These are phyloP conservation scores for Pica pica DNA, from an alignment of 2,113 vertebrate genomes.

Conservation along the genomic window DNA sequence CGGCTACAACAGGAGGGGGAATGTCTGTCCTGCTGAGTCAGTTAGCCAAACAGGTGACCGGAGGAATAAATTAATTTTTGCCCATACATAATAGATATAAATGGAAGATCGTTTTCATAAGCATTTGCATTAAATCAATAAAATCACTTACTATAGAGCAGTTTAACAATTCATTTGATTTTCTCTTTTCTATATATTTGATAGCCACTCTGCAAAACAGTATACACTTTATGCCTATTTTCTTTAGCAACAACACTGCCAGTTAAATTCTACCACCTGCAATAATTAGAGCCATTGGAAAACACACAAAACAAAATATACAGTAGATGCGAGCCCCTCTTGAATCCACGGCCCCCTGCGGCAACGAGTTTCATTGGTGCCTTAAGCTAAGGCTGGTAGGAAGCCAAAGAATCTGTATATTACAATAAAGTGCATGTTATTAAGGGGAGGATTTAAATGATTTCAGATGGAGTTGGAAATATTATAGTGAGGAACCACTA, in stretches of 20 bases:
- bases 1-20: neutral
- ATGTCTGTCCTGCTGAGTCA: slow-evolving; percentile 39
- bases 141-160: slow-evolving; percentile 65
- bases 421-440: slow-evolving; percentile 65
- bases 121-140: slow-evolving; percentile 70
- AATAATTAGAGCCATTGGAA: slow-evolving; percentile 59
- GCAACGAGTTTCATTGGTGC: slow-evolving; percentile 54
- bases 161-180: slow-evolving; percentile 67
- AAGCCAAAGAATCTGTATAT: slow-evolving; percentile 66
- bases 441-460: slow-evolving; percentile 67
- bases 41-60: slow-evolving; percentile 55
- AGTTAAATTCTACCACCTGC: slow-evolving; percentile 56
- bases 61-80: slow-evolving; percentile 72
- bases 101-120: slow-evolving; percentile 64
- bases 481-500: slow-evolving; percentile 55
- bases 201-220: slow-evolving; percentile 33
- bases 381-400: slow-evolving; percentile 59
- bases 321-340: slow-evolving; percentile 42
- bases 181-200: slow-evolving; percentile 56
- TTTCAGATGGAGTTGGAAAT: slow-evolving; percentile 66
- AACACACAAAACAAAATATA: slow-evolving; percentile 55
- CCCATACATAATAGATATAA: slow-evolving; percentile 66
- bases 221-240: slow-evolving; percentile 51
- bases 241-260: slow-evolving; percentile 35
- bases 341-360: slow-evolving; percentile 23